These are phyloP conservation scores for Syncerus caffer DNA, from an alignment of 2,797 vertebrate genomes.

Conservation along the genomic window DNA sequence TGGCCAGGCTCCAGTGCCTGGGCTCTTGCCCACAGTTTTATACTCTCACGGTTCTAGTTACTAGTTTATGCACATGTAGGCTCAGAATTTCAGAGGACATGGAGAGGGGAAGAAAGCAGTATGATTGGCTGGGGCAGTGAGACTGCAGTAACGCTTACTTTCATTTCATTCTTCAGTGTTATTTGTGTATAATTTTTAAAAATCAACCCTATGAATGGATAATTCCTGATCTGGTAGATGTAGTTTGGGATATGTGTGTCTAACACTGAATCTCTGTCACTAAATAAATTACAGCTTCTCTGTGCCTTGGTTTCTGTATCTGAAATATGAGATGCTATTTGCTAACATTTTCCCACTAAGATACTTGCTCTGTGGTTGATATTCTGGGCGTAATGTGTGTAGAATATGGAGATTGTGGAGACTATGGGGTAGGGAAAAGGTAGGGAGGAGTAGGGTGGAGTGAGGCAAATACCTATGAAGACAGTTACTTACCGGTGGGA, in stretches of 20 bases:
- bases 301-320: conserved; percentile 15
- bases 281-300: not conserved
- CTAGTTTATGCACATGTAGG: not conserved
- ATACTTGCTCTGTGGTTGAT: not conserved
- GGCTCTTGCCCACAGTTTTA: not conserved
- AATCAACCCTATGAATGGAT: not conserved
- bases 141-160: not conserved
- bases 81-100: not conserved
- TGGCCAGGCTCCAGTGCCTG: not conserved
- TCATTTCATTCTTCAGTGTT: not conserved
- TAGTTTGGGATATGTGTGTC: not conserved
- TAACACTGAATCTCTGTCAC: not conserved
- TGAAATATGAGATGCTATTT: conserved; percentile 38
- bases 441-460: not conserved
- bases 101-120: not conserved
- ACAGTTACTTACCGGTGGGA: not conserved
- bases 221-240: not conserved
- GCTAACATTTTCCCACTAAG: not conserved
- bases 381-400: not conserved
- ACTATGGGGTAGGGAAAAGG: not conserved
- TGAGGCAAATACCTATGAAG: not conserved
- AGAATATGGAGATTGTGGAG: not conserved
- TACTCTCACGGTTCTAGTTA: not conserved
- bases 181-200: not conserved
- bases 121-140: not conserved